Base-by-base conservation (phyloP, 2,888 invertebrate genomes). In the Euzophera pinguis region DNA sequence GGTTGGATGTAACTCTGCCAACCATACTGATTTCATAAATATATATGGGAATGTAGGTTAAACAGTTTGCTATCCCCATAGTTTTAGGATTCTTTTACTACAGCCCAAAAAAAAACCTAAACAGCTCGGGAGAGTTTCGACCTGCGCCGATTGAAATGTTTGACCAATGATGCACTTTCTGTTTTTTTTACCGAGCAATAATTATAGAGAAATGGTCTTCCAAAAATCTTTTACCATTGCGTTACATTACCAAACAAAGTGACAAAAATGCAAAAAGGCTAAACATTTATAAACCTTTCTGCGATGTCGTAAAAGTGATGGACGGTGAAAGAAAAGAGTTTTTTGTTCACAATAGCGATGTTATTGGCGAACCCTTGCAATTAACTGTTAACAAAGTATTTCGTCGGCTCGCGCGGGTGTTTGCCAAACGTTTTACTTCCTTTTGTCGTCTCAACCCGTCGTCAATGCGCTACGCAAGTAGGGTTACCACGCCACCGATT, bases 351-450 rank as follows among this genome's bases (percentile, higher is more conserved):
- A 84, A 84, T 71, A 70, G 64, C 57, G 47, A 57, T 65, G 73
- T 79, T 77, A 77, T 82, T 80, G 75, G 74, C 78, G 71, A 87
- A 84, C 86, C 82, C 84, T 82, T 84, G 79, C 83, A 81, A 82
- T 84, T 81, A 82, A 74, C 74, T 61, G 70, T 72, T 72, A 73
- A 81, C 80, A 79, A 73, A 76, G 75, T 77, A 67, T 72, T 73
- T 69, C 62, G 69, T 63, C 58, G 64, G 59, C 60, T 60, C 52
- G 52, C 56, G 54, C 62, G 65, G 65, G 63, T 78, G 80, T 82
- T 86, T 78, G 79, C 76, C 69, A 76, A 82, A 81, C 73, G 77
- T 74, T 78, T 73, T 60, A 67, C 63, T 60, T 60, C 60, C 60
- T 64, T 72, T 78, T 83, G 79, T 81, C 64, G 67, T 70, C 65